phyloP scores from a whole-genome alignment of 2,888 invertebrate species.

The Marronus borbonicus region DNA sequence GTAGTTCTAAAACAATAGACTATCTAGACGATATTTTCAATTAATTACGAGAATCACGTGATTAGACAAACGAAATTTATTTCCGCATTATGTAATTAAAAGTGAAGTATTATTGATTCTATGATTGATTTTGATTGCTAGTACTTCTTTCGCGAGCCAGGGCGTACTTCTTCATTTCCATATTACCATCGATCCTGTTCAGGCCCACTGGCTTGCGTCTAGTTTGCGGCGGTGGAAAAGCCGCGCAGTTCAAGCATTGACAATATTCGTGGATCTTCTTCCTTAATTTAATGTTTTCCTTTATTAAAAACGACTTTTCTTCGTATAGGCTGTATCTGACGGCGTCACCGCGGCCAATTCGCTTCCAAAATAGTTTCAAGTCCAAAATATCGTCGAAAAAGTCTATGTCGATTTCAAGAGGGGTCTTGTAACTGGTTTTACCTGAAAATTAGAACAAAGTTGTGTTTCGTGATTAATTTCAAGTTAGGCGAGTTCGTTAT shows the following conservation, averaged over 20 bases:
- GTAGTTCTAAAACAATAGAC: too few species aligned
- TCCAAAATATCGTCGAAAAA: slow-evolving; percentile 51
- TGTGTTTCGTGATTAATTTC: too few species aligned
- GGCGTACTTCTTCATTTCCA: slow-evolving; percentile 48
- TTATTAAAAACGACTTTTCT: slow-evolving; percentile 63
- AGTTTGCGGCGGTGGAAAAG: slow-evolving; percentile 13
- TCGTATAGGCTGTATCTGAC: slow-evolving; percentile 63
- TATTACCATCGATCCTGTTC: slow-evolving; percentile 52
- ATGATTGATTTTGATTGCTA: too few species aligned
- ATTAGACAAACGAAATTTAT: too few species aligned
- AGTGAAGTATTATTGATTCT: neutral
- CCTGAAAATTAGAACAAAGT: neutral
- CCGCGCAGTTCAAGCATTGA: slow-evolving; percentile 56
- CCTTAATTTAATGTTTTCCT: slow-evolving; percentile 62
- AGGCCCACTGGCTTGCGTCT: slow-evolving; percentile 9
- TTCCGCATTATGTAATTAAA: too few species aligned
- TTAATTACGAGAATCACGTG: too few species aligned
- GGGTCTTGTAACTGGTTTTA: slow-evolving; percentile 28
- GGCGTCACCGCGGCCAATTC: slow-evolving; percentile 63
- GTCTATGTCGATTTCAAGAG: slow-evolving; percentile 43
- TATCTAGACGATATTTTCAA: too few species aligned
- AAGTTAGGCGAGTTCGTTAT: too few species aligned
- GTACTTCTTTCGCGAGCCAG: neutral
- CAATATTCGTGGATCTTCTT: slow-evolving; percentile 62
- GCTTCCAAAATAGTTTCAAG: slow-evolving; percentile 65